Conservation (phyloP, 2,113 vertebrate species). For the Cyprinodon variegatus region DNA sequence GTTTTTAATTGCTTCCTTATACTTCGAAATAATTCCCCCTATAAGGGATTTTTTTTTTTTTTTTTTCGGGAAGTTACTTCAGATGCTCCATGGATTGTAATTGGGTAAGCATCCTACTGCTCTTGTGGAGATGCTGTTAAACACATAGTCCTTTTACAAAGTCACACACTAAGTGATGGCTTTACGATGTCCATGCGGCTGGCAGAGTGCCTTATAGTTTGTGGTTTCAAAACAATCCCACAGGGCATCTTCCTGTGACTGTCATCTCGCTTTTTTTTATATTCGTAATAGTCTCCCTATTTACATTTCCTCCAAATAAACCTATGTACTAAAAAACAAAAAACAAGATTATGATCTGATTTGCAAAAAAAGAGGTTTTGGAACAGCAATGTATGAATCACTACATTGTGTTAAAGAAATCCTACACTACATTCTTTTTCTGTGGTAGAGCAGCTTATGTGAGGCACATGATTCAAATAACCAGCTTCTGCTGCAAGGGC, state of each 20-base stretch:
- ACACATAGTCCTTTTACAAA: neutral
- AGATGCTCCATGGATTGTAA: neutral
- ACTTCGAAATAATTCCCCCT: neutral
- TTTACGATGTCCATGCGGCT: neutral
- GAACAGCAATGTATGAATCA: neutral
- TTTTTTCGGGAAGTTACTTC: neutral
- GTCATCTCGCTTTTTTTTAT: neutral
- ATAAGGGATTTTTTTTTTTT: neutral
- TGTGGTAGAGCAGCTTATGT: too few relatives aligned
- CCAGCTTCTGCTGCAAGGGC: neutral
- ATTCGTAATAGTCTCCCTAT: too few relatives aligned
- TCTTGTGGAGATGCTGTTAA: neutral
- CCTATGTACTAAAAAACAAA: neutral
- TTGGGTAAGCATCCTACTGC: neutral
- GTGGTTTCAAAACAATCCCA: neutral
- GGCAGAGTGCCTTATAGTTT: neutral
- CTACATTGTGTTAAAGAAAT: neutral
- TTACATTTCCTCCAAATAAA: neutral
- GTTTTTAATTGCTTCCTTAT: neutral
- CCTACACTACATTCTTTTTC: neutral
- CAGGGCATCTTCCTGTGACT: neutral
- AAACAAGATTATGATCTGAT: neutral
- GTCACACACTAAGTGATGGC: neutral
- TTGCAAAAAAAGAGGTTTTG: neutral
- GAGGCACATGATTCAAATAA: neutral